These are phyloP conservation scores for Holothuria leucospilota DNA, from an alignment of 53 echinoderm and acorn worm species.

Conservation along the genomic window DNA sequence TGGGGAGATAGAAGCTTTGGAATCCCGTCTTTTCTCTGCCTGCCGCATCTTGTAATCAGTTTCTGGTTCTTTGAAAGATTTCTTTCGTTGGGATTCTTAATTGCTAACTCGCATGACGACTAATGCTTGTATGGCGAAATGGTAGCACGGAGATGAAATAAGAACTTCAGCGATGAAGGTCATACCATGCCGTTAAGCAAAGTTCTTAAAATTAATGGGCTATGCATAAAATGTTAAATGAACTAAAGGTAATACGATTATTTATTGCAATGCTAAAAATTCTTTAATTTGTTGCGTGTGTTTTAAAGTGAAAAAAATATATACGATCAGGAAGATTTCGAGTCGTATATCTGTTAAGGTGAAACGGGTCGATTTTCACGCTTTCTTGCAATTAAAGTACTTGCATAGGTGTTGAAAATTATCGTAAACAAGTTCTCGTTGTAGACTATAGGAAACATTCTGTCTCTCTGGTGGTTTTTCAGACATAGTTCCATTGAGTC, in stretches of 20 bases:
- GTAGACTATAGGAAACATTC: too few relatives aligned
- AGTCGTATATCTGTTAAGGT: slow-evolving; percentile 22
- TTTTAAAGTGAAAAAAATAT: slow-evolving; percentile 34
- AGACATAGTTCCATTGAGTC: too few relatives aligned
- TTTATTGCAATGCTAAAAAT: slow-evolving; percentile 31
- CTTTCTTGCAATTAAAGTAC: slow-evolving; percentile 1
- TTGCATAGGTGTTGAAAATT: neutral
- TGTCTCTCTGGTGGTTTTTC: too few relatives aligned
- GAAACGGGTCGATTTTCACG: slow-evolving; percentile 35
- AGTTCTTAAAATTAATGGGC: slow-evolving; percentile 45
- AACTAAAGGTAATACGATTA: slow-evolving; percentile 34
- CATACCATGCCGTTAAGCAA: slow-evolving; percentile 10
- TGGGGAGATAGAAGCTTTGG: slow-evolving; percentile 14
- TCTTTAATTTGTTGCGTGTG: slow-evolving; percentile 43
- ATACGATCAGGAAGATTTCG: slow-evolving; percentile 11
- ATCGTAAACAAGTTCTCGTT: slow-evolving; percentile 21
- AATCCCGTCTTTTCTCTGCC: too few relatives aligned
- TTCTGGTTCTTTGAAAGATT: too few relatives aligned
- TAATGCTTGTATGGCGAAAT: slow-evolving; percentile 26
- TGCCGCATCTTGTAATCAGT: too few relatives aligned
- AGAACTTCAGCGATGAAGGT: slow-evolving; percentile 7
- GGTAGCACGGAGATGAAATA: slow-evolving; percentile 22
- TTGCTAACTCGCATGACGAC: slow-evolving; percentile 37
- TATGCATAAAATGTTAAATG: slow-evolving; percentile 36
- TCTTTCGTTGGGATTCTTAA: slow-evolving; percentile 14